Evolutionary conservation across 23 tunicate species (phyloP).

Genomic region (Pegea sp.): DNA sequence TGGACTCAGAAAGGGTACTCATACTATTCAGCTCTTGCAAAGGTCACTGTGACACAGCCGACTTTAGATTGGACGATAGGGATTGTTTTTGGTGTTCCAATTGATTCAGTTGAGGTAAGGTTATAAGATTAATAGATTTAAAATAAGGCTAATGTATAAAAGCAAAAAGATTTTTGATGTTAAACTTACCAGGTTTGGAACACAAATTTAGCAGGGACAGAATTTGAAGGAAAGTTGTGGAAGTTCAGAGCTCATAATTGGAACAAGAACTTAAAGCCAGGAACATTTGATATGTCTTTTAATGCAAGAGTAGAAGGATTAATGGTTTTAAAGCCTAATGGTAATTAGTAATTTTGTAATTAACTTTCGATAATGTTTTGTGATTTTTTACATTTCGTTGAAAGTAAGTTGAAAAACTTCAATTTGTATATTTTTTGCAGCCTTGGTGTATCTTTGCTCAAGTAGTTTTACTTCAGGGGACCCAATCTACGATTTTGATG

Average conservation of each 20-base stretch:
- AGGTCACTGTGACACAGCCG: neutral
- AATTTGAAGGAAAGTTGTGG: constrained; percentile 33
- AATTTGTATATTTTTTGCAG: constrained; percentile 3
- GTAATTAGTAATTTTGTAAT: neutral
- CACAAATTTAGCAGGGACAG: constrained; percentile 10
- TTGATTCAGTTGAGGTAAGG: neutral
- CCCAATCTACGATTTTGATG: constrained; percentile 5
- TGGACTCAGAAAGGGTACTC: neutral
- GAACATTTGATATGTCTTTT: constrained; percentile 24
- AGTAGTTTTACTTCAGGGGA: constrained; percentile 20
- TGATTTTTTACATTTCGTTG: too few relatives aligned
- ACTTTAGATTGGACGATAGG: neutral
- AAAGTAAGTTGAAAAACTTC: too few relatives aligned
- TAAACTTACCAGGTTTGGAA: constrained; percentile 33
- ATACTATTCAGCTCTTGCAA: neutral
- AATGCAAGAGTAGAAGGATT: constrained; percentile 13
- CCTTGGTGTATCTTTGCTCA: constrained; percentile 35
- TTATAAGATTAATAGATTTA: neutral
- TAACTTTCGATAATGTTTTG: neutral
- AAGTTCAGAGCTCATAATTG: constrained; percentile 31
- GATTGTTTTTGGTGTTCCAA: neutral
- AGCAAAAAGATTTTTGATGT: too few relatives aligned
- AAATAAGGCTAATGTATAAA: too few relatives aligned
- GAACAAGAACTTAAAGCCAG: constrained; percentile 20
- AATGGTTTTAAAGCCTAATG: neutral